Base-by-base conservation (phyloP, 2,888 invertebrate genomes). In the Drosophila lacicola region DNA sequence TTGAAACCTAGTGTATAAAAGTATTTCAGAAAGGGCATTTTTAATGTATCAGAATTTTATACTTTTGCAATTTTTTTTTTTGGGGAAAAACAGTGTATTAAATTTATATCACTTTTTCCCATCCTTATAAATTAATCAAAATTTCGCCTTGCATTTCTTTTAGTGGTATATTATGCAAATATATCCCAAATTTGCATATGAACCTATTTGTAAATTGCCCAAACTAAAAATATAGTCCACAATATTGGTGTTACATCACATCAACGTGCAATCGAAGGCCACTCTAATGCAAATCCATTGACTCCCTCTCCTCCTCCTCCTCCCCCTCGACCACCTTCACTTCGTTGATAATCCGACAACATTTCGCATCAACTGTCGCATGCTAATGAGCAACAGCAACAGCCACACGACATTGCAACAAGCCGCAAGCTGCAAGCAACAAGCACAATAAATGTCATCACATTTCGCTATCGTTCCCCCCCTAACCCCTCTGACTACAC, bases 381-480 rank as follows among this genome's bases (percentile, higher is more conserved):
- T 69, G 45, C 46, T 64, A 68, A 80, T 80, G 68, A 67, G 60
- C 19, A 54, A 33, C 46, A 25, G 21, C 25, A 46, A 57, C 54
- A 37, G 21, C 42, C 37, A 21, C 44, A 57, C 53, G 17, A 8
- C 25, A 25, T 3, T 19, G 49, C 53, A 33, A 46, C 53, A 29
- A 29, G 29, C 29, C 29, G 29, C 29, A 39, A 34, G 29, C 49
- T 41, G 19, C 37, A 41, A 19, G 54, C 66, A 36, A 57, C 57
- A 49, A 57, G 47, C 53, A 37, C 34, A 37, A 37, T 42, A 37
- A 53, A 67, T 58, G 58, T 68, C 58, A 68, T 39, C 53, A 25
- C 47, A 49, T 49, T 67, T 53, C 44, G 37, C 42, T 25, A n/a
- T 3, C 1, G 21, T 14, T 3, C 10, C 14, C 1, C 2, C 41